phyloP scores from a whole-genome alignment of 2,797 vertebrate species.

The Saxicola maurus region DNA sequence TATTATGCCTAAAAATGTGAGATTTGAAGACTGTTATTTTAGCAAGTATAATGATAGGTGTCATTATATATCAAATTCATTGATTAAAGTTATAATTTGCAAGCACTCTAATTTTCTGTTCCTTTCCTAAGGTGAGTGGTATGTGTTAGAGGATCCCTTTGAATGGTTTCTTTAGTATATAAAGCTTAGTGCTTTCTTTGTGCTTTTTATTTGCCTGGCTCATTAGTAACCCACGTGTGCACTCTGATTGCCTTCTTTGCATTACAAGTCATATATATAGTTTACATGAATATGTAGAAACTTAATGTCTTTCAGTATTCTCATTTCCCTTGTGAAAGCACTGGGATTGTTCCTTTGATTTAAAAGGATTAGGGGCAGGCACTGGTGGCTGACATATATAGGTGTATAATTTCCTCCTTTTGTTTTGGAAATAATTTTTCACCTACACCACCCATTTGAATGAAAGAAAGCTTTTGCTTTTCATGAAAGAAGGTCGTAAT shows the following conservation, averaged over 20 bases:
- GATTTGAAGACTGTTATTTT: background rate
- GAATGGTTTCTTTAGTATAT: background rate
- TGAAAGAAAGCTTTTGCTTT: background rate
- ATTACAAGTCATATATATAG: background rate
- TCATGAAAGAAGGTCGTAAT: background rate
- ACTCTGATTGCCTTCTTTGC: background rate
- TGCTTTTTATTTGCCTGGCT: background rate
- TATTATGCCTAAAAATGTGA: background rate
- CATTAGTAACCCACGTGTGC: background rate
- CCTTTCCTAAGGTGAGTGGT: background rate
- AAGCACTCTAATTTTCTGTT: background rate
- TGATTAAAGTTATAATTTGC: background rate
- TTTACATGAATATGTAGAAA: background rate
- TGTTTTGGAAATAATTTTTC: background rate
- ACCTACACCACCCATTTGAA: background rate
- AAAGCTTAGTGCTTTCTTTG: background rate
- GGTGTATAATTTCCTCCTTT: background rate
- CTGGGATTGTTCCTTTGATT: background rate
- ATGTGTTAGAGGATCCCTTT: background rate
- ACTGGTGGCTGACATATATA: background rate
- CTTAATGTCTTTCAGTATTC: background rate
- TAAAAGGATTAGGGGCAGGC: background rate
- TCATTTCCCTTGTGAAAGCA: background rate
- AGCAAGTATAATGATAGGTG: background rate
- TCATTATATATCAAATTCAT: background rate